These are phyloP conservation scores for Limonius californicus DNA, from an alignment of 1,140 invertebrate genomes.

Conservation along the genomic window DNA sequence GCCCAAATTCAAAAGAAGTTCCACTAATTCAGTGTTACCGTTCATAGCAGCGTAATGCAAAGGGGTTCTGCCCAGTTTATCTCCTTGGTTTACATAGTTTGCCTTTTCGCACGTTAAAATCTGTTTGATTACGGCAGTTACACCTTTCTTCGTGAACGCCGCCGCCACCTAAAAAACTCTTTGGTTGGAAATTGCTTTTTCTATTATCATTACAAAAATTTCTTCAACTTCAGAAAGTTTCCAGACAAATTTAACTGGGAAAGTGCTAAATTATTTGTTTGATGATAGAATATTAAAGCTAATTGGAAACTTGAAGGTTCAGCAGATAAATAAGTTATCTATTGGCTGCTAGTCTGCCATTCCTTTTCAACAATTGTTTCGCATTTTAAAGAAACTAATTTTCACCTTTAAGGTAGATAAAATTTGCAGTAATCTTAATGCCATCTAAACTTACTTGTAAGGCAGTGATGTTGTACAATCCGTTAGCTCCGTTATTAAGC, in stretches of 20 bases:
- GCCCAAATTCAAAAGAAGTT: constrained; percentile 12
- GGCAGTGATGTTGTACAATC: constrained; percentile 15
- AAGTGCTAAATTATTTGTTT: no score
- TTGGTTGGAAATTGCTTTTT: no score
- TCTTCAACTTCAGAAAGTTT: no score
- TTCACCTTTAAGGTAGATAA: no score
- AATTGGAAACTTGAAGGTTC: no score
- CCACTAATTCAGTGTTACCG: constrained; percentile 17
- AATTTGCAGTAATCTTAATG: not conserved
- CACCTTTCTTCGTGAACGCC: constrained; percentile 11
- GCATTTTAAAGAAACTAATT: no score
- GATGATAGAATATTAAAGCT: no score
- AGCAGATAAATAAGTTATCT: no score
- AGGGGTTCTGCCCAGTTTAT: constrained; percentile 18
- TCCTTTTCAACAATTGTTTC: no score
- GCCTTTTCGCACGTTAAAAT: not conserved
- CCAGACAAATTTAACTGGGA: no score
- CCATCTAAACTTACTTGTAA: constrained; percentile 6
- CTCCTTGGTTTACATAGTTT: not conserved
- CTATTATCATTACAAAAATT: no score
- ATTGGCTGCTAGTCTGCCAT: no score
- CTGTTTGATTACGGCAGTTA: not conserved
- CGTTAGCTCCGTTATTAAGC: constrained; percentile 10
- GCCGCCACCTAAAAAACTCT: constrained; percentile 16
- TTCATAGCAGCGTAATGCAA: constrained; percentile 13